Evolutionary conservation across 2,113 vertebrate species (phyloP), one percentile per base, ranked within the genome.

Genomic region (Lepidothrix coronata): DNA sequence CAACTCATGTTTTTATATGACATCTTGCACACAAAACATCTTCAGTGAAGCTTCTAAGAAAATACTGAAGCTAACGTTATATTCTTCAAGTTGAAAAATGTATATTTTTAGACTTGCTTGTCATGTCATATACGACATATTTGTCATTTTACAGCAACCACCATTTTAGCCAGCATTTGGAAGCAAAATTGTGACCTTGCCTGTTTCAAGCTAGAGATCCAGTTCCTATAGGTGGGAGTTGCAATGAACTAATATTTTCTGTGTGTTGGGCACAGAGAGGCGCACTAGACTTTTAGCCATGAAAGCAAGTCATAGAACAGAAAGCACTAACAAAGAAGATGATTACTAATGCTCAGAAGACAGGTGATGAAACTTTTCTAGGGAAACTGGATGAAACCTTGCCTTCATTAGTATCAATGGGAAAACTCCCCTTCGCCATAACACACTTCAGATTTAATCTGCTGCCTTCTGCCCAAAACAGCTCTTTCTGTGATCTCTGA

Each of bases 241-340:
- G 24, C 22, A 59, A 31, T 20, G 49, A 83, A 41, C 5, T 6
- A 63, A 2, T 70, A 43, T 51, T 18, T 67, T 62, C 48, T 65
- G 10, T 39, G 12, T 6, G 5, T 12, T 48, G 16, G 14, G 5
- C 15, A 67, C 10, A 67, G 35, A 73, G 18, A 52, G 12, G 5
- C 0, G 0, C 0, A 0, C 21, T 39, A 85, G 20, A 76, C 9
- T 79, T 70, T 24, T 43, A 80, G 10, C 28, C 23, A 8, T 51
- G 44, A 71, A 77, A 93, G 20, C 10, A 14, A 76, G 14, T 19
- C 18, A 8, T 14, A 75, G 37, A 91, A 55, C 37, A 3, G 30
- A 77, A 90, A 67, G 30, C 16, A 8, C 17, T 31, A 88, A 76
- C 1, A 2, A 76, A 39, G 20, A 70, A 43, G 41, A 73, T 52